Base-by-base conservation (phyloP, 2,113 vertebrate genomes). In the Apaloderma vittatum region DNA sequence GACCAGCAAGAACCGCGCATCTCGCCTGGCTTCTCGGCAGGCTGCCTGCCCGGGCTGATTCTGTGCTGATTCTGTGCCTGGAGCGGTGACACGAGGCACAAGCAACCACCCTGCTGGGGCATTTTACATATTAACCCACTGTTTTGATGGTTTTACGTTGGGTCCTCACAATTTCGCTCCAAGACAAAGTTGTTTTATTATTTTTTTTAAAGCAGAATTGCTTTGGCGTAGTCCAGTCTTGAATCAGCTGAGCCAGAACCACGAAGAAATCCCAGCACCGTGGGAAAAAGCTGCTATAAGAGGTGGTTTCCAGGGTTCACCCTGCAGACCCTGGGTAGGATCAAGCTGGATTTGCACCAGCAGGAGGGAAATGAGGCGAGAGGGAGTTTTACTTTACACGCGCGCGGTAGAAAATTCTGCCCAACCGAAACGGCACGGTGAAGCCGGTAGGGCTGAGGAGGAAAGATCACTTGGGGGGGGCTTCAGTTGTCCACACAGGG, bases 11-110 rank as follows among this genome's bases (percentile, higher is more conserved):
- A 71, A 51, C 51, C 5, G 0, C 36, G 24, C 29, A 30, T 65
- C 58, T 26, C 2, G 0, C 24, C 29, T 0, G 2, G 29, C 20
- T 17, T n/a, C 3, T 14, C 1, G 2, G 20, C 45, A 11, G 63
- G 63, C 34, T 76, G 62, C 40, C 8, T 11, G 11, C 11, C 40
- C 40, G 11, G 40, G 40, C 40, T 40, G 40, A 40, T 40, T 40
- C 37, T 40, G 37, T 40, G 37, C 37, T 40, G 37, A 40, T 40
- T 40, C 40, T 40, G 40, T 40, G 1, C 21, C 90, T 22, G 51
- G 51, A 6, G 26, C 5, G 3, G 55, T 20, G 59, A 16, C 40
- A 15, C 1, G 2, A 65, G 62, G 51, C 86, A 32, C 0, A 5
- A 86, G 54, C 21, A 52, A 16, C 76, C 48, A 12, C 65, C 22